Evolutionary conservation across 1,140 invertebrate species (phyloP).

Genomic region (Nomia melanderi): DNA sequence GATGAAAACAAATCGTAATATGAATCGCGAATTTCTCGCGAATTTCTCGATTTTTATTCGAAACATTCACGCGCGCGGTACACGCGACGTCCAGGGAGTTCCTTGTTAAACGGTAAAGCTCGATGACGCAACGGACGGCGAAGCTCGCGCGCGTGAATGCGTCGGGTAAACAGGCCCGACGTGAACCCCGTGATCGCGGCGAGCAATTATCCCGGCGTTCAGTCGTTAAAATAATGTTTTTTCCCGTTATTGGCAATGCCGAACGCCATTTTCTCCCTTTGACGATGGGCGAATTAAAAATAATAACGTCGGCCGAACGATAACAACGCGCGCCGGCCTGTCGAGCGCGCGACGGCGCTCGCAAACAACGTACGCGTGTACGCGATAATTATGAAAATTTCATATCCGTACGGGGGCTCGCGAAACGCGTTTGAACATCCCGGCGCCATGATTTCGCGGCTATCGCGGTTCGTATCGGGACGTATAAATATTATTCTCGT

Average conservation of each 20-base stretch:
- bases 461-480: conserved; percentile 33
- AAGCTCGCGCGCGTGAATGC: background rate
- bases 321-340: background rate
- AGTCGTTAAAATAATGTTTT: background rate
- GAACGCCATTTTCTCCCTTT: background rate
- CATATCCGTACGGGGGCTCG: background rate
- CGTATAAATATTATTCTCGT: conserved; percentile 51
- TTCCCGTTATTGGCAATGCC: background rate
- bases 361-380: background rate
- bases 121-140: background rate
- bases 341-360: background rate
- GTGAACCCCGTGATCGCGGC: background rate
- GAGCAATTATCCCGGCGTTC: background rate
- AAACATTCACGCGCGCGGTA: background rate
- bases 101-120: background rate
- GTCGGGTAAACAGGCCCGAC: background rate
- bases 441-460: too few species aligned
- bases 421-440: background rate
- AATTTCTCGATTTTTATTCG: too few species aligned
- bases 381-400: conserved; percentile 28
- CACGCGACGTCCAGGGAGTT: background rate
- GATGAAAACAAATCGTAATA: too few species aligned
- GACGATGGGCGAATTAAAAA: background rate
- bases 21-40: too few species aligned
- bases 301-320: background rate